Base-by-base conservation (phyloP, 2,797 vertebrate genomes). In the Ptychobarbus kaznakovi region DNA sequence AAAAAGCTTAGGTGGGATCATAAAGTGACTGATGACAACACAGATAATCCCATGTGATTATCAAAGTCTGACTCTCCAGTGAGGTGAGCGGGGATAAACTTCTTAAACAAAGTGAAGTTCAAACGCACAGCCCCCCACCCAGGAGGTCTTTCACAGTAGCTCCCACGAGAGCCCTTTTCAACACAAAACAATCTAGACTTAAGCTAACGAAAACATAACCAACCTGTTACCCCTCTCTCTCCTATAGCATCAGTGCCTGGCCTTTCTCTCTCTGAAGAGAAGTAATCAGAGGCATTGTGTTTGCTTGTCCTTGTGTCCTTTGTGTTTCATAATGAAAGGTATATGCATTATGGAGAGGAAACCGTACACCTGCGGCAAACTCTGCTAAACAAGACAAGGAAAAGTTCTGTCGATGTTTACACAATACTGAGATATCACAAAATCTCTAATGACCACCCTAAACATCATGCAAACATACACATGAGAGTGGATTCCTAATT, bases 51-150 rank as follows among this genome's bases (percentile, higher is more conserved):
- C 58, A 65, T 72, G 40, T 56, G 32, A 42, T 80, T 87, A 70
- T 38, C 63, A 74, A 51, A 86, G 63, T 78, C 61, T 25, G 10
- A 73, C 49, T 81, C 58, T 86, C 68, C 75, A 61, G 68, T 82
- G 65, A 85, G 78, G 18, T 76, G 58, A 86, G 70, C 61, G 7
- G 68, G 61, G 20, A 79, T 86, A 86, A 84, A 82, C 86, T n/a
- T 80, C 70, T 88, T 90, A 78, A 83, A 86, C 73, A 88, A 87
- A 86, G 81, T 77, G 81, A 88, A 86, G 78, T 86, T 88, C 70
- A 88, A 89, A 81, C 70, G 73, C 69, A 49, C 79, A 44, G 40
- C 80, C 69, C 38, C 75, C 82, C 80, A 82, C 86, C 75, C 66
- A 53, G n/a, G 70, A 44, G 72, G 44, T 86, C 72, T 83, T 84